Percentiles rank a stretch among this genome's conserved stretches.
Evolutionary conservation across 1,140 invertebrate genomes (phyloP).

Genomic region (Calycopis cecrops): DNA sequence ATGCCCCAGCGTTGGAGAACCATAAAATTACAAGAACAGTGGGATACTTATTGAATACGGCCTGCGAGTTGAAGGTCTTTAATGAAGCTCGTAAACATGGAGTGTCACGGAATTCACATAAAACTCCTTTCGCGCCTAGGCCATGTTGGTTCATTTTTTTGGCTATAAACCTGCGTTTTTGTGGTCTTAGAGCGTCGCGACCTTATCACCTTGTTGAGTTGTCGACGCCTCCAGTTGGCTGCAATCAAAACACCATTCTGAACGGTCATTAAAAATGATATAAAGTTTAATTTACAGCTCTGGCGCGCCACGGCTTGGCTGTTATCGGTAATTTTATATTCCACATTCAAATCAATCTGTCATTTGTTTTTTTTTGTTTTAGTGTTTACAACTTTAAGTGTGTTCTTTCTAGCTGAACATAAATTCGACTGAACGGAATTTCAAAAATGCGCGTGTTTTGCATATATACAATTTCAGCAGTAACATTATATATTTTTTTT

Average conservation of each 20-base stretch:
- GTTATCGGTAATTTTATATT: conserved; percentile 63
- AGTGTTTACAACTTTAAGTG: too few relatives aligned
- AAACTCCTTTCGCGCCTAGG: conserved; percentile 32
- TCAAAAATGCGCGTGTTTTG: too few relatives aligned
- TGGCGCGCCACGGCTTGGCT: conserved; percentile 61
- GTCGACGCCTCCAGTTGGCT: conserved; percentile 69
- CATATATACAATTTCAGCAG: too few relatives aligned
- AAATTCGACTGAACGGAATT: too few relatives aligned
- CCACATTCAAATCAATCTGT: conserved; percentile 31
- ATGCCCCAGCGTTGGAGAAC: neutral
- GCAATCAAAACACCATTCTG: conserved; percentile 73
- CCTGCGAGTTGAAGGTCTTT: conserved; percentile 48
- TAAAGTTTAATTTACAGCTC: conserved; percentile 72
- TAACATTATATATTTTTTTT: too few relatives aligned
- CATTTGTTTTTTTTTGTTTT: too few relatives aligned
- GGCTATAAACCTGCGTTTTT: conserved; percentile 65
- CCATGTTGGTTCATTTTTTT: conserved; percentile 41
- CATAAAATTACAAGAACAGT: conserved; percentile 7
- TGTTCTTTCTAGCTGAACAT: too few relatives aligned
- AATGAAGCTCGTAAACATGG: conserved; percentile 56
- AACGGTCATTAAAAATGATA: conserved; percentile 71
- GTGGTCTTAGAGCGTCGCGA: conserved; percentile 56
- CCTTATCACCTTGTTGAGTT: conserved; percentile 70
- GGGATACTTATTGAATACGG: conserved; percentile 39
- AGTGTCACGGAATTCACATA: conserved; percentile 62